phyloP scores from a whole-genome alignment of 2,888 invertebrate species.

The Euclidia mi region DNA sequence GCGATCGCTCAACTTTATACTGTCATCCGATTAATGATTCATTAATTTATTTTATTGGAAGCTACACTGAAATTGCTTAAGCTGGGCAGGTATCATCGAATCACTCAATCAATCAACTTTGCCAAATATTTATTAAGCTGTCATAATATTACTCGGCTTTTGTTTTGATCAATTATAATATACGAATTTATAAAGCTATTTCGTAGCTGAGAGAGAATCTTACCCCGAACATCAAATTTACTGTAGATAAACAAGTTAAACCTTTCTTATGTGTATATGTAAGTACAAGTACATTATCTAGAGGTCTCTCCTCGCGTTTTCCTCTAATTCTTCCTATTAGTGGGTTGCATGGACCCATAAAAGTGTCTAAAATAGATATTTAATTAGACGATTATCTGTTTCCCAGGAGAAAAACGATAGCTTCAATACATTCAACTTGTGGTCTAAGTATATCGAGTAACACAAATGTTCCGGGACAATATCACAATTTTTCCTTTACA shows the following conservation, averaged over 20 bases:
- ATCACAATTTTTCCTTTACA: background rate
- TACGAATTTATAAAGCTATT: background rate
- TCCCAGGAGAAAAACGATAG: conserved; percentile 28
- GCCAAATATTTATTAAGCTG: background rate
- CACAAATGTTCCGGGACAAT: conserved; percentile 1
- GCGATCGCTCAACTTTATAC: conserved; percentile 42
- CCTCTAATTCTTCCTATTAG: background rate
- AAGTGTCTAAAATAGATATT: conserved; percentile 43
- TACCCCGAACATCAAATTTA: too few species aligned
- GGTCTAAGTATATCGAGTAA: background rate
- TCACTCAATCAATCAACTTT: conserved; percentile 7
- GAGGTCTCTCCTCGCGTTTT: background rate
- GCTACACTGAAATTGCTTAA: conserved; percentile 6
- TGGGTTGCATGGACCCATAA: conserved; percentile 28
- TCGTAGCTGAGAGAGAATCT: too few species aligned
- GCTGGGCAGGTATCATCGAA: background rate
- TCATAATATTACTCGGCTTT: background rate
- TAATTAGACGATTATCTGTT: conserved; percentile 49
- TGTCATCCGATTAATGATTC: conserved; percentile 31
- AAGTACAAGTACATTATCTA: background rate
- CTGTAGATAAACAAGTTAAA: too few species aligned
- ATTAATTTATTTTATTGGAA: conserved; percentile 21
- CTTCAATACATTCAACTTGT: background rate
- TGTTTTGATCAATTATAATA: background rate
- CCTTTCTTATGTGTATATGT: too few species aligned